Base-by-base conservation (phyloP, 2,888 invertebrate genomes). In the Heliconius erato region DNA sequence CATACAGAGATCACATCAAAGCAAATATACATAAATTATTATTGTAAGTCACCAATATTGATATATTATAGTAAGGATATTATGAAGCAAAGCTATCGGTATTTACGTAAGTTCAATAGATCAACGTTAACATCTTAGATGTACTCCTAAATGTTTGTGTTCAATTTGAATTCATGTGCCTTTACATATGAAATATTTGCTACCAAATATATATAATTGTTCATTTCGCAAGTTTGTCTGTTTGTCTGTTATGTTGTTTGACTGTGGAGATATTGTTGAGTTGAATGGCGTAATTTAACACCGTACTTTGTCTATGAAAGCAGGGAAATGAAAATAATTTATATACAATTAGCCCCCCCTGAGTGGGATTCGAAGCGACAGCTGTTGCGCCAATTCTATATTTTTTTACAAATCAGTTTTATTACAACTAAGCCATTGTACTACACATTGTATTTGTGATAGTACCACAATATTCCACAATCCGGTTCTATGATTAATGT, bases 71-170 rank as follows among this genome's bases (percentile, higher is more conserved):
- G 7, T 44, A 3, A 49, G 44, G 71, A 72, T 44, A 44, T 44
- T 44, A 72, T 14, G 44, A 44, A 44, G 44, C 26, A 5, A 44
- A 72, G 26, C 40, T 71, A 71, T n/a, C 49, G 72, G 3, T 72
- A 26, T 72, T 72, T 72, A 16, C 44, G 14, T 16, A 44, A 72
- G 71, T 44, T 71, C 71, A 71, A n/a, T 71, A 44, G 40, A 44
- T n/a, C 69, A 71, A 71, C n/a, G 40, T n/a, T 71, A 71, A 71
- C 44, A 44, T 72, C 16, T 7, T 28, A 49, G n/a, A n/a, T 40
- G 35, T 11, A 44, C 26, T 72, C 7, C 26, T 26, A 16, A 16
- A 72, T 44, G 44, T 44, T 72, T 44, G 44, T 72, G 26, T 72
- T 72, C 44, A 72, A 72, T 72, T 72, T 72, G 16, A 26, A 72